Conservation (phyloP, 2,113 vertebrate genomes). For the Colinus virginianus region DNA sequence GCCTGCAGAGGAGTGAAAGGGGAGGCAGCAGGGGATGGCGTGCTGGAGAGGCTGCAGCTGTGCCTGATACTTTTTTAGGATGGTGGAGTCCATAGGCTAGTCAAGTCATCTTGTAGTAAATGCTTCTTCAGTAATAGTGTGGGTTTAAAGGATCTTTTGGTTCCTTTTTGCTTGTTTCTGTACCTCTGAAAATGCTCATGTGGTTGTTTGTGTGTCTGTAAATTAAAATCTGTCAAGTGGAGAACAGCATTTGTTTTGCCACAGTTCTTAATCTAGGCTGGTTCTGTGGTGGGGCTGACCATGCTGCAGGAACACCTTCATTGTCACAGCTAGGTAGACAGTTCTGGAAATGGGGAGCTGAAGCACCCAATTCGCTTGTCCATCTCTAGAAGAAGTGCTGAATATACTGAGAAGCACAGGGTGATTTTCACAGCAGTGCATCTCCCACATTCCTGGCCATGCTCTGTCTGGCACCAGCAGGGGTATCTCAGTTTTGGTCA, state of each 20-base stretch:
- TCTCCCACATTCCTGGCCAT: rapidly evolving
- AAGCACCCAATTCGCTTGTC: neutral
- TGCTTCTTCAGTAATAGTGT: neutral
- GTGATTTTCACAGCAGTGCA: neutral
- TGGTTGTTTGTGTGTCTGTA: neutral
- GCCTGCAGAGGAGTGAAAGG: neutral
- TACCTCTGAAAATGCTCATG: neutral
- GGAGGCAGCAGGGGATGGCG: neutral
- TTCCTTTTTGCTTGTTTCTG: neutral
- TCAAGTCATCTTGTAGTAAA: neutral
- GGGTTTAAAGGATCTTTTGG: neutral
- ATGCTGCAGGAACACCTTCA: rapidly evolving
- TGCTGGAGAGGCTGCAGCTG: neutral
- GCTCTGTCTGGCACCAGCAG: neutral
- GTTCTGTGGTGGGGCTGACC: neutral
- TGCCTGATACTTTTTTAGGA: neutral
- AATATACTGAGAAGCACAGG: rapidly evolving
- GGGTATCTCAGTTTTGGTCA: neutral
- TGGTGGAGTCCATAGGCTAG: neutral
- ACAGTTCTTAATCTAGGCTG: neutral
- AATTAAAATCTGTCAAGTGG: neutral
- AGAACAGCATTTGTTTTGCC: neutral
- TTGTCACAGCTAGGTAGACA: neutral
- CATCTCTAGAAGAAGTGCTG: neutral
- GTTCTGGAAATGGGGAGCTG: neutral